Evolutionary conservation across 2,888 invertebrate species (phyloP).

Genomic region (Lysandra bellargus): DNA sequence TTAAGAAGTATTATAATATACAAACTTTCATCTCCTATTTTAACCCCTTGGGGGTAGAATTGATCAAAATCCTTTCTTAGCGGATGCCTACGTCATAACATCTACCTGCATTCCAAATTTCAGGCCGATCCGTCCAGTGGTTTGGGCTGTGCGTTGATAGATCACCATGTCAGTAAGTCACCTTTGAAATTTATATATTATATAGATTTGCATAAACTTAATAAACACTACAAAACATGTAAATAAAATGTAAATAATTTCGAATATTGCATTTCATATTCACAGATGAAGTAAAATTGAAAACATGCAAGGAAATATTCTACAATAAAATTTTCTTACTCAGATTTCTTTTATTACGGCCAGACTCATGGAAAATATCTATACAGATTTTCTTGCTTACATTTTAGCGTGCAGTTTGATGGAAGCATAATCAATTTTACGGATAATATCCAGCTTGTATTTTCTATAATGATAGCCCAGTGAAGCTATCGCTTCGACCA

Average conservation of each 20-base stretch:
- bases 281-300: not conserved
- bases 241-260: not conserved
- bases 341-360: constrained; percentile 12
- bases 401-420: not conserved
- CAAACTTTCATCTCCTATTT: no score
- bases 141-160: no score
- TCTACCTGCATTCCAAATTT: no score
- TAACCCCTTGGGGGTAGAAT: no score
- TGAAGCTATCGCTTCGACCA: not conserved
- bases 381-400: constrained; percentile 2
- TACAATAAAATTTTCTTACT: not conserved
- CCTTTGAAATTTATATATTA: no score
- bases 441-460: not conserved
- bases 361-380: not conserved
- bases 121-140: no score
- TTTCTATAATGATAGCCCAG: not conserved
- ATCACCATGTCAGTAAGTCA: no score
- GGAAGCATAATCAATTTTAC: not conserved
- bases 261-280: not conserved
- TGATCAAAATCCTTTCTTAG: no score
- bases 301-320: not conserved
- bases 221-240: not conserved
- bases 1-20: no score
- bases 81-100: no score
- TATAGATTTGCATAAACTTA: no score